Percentiles rank a stretch among this genome's conserved stretches.
These are phyloP conservation scores for Cotesia typhae DNA, from an alignment of 1,140 invertebrate genomes.

Conservation along the genomic window DNA sequence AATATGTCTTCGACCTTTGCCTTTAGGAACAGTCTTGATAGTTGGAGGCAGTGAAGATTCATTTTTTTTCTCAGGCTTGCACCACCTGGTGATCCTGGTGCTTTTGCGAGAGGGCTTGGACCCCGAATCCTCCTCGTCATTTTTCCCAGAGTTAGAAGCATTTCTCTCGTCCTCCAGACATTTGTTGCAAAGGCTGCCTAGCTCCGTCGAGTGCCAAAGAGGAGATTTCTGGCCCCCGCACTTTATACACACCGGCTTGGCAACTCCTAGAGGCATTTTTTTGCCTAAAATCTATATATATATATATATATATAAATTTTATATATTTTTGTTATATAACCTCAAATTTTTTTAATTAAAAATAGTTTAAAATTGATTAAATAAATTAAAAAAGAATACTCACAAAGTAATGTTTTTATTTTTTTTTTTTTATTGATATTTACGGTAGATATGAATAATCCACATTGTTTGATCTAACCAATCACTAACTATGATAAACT, in stretches of 20 bases:
- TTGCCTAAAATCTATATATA: too few species aligned
- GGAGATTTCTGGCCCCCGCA: conserved; percentile 70
- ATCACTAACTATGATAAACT: too few species aligned
- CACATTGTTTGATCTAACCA: too few species aligned
- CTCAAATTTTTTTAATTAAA: too few species aligned
- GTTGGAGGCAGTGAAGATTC: conserved; percentile 40
- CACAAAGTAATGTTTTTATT: too few species aligned
- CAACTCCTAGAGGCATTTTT: conserved; percentile 70
- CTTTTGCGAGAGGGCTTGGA: conserved; percentile 67
- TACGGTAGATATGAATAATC: too few species aligned
- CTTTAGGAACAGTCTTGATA: conserved; percentile 68
- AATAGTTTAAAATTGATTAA: too few species aligned
- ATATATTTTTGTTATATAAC: too few species aligned
- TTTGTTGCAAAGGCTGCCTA: conserved; percentile 71
- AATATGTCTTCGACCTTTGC: conserved; percentile 78
- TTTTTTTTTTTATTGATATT: too few species aligned
- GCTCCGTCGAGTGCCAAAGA: conserved; percentile 73
- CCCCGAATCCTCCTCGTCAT: conserved; percentile 58
- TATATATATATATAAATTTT: too few species aligned
- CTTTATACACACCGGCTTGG: conserved; percentile 70
- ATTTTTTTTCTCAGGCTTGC: conserved; percentile 63
- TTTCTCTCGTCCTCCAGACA: conserved; percentile 66
- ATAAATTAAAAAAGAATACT: too few species aligned
- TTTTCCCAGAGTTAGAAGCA: conserved; percentile 45
- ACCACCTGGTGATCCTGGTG: conserved; percentile 68